Evolutionary conservation across 1,140 invertebrate species (phyloP).

Genomic region (Aphelenchoides fujianensis): DNA sequence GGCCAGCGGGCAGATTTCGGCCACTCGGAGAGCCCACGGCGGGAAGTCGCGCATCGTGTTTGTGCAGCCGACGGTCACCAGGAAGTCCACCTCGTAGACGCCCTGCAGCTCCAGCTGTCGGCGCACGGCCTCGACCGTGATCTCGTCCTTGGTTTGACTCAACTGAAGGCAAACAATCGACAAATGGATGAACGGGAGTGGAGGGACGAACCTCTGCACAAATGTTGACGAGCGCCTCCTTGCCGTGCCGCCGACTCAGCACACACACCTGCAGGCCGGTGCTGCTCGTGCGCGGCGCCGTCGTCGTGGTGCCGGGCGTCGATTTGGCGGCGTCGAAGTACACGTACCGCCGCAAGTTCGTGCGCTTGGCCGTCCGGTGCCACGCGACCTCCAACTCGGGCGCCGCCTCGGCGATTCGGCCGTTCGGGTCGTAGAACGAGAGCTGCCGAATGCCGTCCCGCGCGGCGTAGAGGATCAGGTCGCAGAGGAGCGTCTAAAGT

Average conservation of each 20-base stretch:
- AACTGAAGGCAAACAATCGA: slow-evolving; percentile 10
- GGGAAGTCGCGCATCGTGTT: slow-evolving; percentile 26
- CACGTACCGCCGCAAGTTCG: neutral
- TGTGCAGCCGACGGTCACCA: slow-evolving; percentile 26
- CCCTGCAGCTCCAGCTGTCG: neutral
- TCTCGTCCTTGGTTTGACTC: neutral
- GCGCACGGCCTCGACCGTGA: slow-evolving; percentile 1
- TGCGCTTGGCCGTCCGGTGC: neutral
- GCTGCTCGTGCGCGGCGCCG: neutral
- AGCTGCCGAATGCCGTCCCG: slow-evolving; percentile 25
- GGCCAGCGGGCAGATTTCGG: slow-evolving; percentile 30
- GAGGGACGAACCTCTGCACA: slow-evolving; percentile 17
- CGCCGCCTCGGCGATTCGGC: neutral
- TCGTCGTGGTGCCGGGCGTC: neutral
- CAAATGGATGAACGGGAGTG: neutral
- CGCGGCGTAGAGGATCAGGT: slow-evolving; percentile 24
- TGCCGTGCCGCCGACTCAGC: slow-evolving; percentile 25
- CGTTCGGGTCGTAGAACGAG: slow-evolving; percentile 30
- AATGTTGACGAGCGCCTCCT: slow-evolving; percentile 1
- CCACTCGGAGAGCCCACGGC: slow-evolving; percentile 34
- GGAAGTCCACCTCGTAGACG: slow-evolving; percentile 33
- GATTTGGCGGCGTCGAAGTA: neutral
- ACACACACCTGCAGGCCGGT: slow-evolving; percentile 11
- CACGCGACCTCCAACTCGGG: neutral
- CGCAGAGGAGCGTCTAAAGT: slow-evolving; percentile 24